These are phyloP conservation scores for Anthopleura xanthogrammica DNA, from an alignment of 92 coral and sea anemone genomes.

Conservation along the genomic window DNA sequence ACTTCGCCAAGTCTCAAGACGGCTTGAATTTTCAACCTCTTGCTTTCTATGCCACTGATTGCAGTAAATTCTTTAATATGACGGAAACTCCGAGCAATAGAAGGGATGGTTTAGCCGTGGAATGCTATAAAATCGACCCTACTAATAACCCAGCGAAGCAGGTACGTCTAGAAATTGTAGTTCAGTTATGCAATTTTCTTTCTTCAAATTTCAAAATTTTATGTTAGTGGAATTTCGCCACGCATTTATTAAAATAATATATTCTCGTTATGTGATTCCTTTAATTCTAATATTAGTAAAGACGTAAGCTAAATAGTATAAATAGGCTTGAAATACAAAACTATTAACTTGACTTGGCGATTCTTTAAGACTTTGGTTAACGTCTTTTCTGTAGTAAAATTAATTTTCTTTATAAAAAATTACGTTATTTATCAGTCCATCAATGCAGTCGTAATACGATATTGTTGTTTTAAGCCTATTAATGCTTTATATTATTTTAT, in stretches of 20 bases:
- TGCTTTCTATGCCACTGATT: conserved; percentile 68
- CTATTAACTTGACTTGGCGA: no score
- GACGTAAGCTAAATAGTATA: no score
- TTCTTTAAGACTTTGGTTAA: no score
- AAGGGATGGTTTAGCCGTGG: conserved; percentile 61
- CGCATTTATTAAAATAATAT: not conserved
- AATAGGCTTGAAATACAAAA: no score
- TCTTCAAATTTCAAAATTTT: not conserved
- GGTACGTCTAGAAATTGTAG: conserved; percentile 31
- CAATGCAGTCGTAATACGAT: not conserved
- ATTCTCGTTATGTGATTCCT: not conserved
- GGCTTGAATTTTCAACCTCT: conserved; percentile 60
- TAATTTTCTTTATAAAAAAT: not conserved
- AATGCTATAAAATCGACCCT: conserved; percentile 71
- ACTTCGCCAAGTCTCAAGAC: conserved; percentile 74
- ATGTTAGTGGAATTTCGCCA: not conserved
- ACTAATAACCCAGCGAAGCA: conserved; percentile 20
- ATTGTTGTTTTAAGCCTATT: not conserved
- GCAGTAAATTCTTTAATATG: conserved; percentile 69
- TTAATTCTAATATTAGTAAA: not conserved
- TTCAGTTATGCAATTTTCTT: not conserved
- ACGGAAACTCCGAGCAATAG: conserved; percentile 51
- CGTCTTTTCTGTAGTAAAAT: not conserved
- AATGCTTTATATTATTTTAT: not conserved
- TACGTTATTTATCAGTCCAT: not conserved